phyloP scores from a whole-genome alignment of 2,797 vertebrate species.

The Ptychadena robeensis region DNA sequence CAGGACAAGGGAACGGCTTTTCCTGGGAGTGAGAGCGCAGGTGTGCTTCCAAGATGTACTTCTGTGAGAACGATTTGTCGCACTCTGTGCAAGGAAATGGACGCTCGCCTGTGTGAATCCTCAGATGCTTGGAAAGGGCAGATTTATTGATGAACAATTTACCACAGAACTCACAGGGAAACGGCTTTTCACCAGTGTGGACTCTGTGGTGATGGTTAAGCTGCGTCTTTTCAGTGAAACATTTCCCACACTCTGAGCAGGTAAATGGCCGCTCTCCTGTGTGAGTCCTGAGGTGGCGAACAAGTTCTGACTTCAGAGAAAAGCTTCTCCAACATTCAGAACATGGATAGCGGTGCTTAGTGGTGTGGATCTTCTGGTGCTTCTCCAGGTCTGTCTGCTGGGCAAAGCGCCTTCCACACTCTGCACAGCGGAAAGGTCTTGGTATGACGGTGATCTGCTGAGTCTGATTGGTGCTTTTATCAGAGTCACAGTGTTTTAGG shows the following conservation, averaged over 20 bases:
- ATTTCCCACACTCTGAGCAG: not conserved
- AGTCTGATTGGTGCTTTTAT: not conserved
- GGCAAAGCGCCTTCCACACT: not conserved
- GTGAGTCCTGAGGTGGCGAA: not conserved
- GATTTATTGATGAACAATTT: not conserved
- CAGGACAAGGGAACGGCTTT: not conserved
- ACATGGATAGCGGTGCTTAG: not conserved
- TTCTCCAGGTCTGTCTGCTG: not conserved
- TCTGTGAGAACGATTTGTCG: not conserved
- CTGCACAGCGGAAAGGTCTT: not conserved
- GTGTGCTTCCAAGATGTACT: not conserved
- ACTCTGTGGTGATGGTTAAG: constrained; percentile 2
- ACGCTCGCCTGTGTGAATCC: not conserved
- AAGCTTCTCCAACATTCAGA: not conserved
- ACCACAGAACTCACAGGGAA: constrained; percentile 2
- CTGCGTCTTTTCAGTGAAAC: not conserved
- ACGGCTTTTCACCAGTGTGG: not conserved
- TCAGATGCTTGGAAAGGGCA: not conserved
- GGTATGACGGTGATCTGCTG: not conserved
- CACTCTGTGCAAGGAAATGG: constrained; percentile 6
- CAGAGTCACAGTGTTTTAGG: not conserved
- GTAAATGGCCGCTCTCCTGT: not conserved
- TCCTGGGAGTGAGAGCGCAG: not conserved
- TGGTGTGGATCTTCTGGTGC: not conserved
- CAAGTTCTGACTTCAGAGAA: not conserved